Conservation (phyloP, 2,113 vertebrate genomes). For the Coreoperca whiteheadi region DNA sequence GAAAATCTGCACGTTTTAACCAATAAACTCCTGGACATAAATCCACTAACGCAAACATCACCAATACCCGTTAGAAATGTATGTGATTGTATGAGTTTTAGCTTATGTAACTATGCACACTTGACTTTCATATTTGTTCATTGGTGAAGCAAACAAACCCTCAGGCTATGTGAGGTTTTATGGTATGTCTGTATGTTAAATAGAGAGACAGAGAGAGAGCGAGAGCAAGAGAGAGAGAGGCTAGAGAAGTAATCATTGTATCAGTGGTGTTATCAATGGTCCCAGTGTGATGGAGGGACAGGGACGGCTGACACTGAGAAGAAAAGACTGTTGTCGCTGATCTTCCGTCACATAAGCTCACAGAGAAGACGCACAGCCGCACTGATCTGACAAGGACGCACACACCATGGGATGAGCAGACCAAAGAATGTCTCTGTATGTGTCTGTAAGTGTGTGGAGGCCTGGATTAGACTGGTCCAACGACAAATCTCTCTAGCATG, state of each 20-base stretch:
- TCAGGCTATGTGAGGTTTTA: constrained; percentile 26
- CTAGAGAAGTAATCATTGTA: constrained; percentile 75
- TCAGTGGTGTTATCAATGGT: constrained; percentile 68
- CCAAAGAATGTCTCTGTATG: constrained; percentile 39
- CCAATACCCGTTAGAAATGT: neutral
- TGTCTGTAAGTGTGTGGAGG: constrained; percentile 12
- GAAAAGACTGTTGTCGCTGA: constrained; percentile 77
- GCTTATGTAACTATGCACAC: neutral
- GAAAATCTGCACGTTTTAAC: neutral
- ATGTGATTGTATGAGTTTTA: neutral
- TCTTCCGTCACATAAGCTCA: constrained; percentile 73
- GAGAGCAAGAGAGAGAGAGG: neutral
- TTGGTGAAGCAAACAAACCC: constrained; percentile 5
- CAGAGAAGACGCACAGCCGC: constrained; percentile 63
- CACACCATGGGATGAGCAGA: constrained; percentile 35
- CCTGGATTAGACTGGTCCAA: constrained; percentile 43
- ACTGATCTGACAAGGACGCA: constrained; percentile 68
- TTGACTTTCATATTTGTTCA: neutral
- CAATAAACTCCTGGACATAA: neutral
- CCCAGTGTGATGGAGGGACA: constrained; percentile 76
- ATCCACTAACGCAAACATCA: neutral
- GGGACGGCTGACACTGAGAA: constrained; percentile 80
- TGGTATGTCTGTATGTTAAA: constrained; percentile 35
- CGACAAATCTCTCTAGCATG: constrained; percentile 40
- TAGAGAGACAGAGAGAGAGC: neutral